A percentile compares a stretch with the other conserved stretches of the same genome.
phyloP scores from a whole-genome alignment of 2,797 vertebrate species.

The Carapus acus region DNA sequence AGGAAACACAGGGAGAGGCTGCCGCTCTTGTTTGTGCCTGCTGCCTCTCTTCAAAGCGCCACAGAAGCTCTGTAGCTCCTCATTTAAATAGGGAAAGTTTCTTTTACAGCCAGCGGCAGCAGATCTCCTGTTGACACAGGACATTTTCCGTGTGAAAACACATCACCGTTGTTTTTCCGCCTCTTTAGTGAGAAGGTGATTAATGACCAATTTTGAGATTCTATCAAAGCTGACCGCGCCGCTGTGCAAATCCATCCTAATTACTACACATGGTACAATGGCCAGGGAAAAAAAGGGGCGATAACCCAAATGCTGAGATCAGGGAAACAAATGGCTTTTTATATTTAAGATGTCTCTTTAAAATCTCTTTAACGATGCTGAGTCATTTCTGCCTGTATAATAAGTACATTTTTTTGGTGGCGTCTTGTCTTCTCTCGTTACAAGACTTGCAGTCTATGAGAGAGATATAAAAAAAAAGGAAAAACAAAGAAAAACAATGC shows the following conservation, averaged over 20 bases:
- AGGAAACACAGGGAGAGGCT: constrained; percentile 75
- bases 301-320: constrained; percentile 44
- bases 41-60: constrained; percentile 74
- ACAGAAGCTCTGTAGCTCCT: constrained; percentile 67
- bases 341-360: constrained; percentile 28
- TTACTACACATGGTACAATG: constrained; percentile 60
- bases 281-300: constrained; percentile 37
- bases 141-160: constrained; percentile 66
- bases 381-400: constrained; percentile 40
- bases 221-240: constrained; percentile 64
- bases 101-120: constrained; percentile 55
- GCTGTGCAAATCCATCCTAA: constrained; percentile 68
- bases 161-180: constrained; percentile 60
- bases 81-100: constrained; percentile 77
- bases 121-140: constrained; percentile 75
- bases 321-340: constrained; percentile 28
- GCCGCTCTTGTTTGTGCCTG: constrained; percentile 74
- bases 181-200: constrained; percentile 66
- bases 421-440: constrained; percentile 10
- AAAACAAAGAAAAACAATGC: too few relatives aligned
- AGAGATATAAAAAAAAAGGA: too few relatives aligned
- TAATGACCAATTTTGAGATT: constrained; percentile 72
- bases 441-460: constrained; percentile 21
- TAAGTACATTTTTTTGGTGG: constrained; percentile 32
- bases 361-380: constrained; percentile 40